Base-by-base conservation (phyloP, 1,140 invertebrate genomes). In the Oryzaephilus surinamensis region DNA sequence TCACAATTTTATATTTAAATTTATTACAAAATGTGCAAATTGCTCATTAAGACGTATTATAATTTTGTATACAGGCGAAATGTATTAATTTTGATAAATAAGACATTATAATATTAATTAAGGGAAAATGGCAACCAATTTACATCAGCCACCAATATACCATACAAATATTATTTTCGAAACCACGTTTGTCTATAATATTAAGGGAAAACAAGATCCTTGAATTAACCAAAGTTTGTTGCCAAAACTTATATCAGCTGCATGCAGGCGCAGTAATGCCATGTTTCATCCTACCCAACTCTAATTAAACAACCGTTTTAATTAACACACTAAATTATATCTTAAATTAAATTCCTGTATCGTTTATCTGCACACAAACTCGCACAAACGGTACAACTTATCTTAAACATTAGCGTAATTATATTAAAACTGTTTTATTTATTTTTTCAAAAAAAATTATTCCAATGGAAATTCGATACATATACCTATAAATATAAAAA, bases 271-370 rank as follows among this genome's bases (percentile, higher is more conserved):
- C 34, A 41, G 27, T 26, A 41, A 41, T 46, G 43, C 44, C 54
- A 52, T 51, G 39, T 52, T 52, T 57, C 53, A 54, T 41, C 52
- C 45, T n/a, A 43, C 39, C 51, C 45, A 41, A 45, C 48, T 59
- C 57, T 60, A 61, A 62, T 62, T 62, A 60, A 62, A 61, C 58
- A 57, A 56, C 55, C 51, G 58, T 62, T 62, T 62, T 62, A 61
- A 61, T 62, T 62, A 62, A 61, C 52, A 55, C 51, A 47, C 48
- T 58, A 57, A 62, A 58, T 61, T 62, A 61, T 55, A 54, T 48
- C 52, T 48, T 57, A 52, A 58, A 60, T 55, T 54, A 56, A 57
- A 58, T 59, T 55, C 45, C 48, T 41, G 44, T 48, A 55, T 51
- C 52, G 50, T 57, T 52, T 52, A 56, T 56, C 49, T 51, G n/a